A percentile compares a stretch with the other conserved stretches of the same genome.
These are phyloP conservation scores for Diglossa cyanea DNA, from an alignment of 2,797 vertebrate species.

Conservation along the genomic window DNA sequence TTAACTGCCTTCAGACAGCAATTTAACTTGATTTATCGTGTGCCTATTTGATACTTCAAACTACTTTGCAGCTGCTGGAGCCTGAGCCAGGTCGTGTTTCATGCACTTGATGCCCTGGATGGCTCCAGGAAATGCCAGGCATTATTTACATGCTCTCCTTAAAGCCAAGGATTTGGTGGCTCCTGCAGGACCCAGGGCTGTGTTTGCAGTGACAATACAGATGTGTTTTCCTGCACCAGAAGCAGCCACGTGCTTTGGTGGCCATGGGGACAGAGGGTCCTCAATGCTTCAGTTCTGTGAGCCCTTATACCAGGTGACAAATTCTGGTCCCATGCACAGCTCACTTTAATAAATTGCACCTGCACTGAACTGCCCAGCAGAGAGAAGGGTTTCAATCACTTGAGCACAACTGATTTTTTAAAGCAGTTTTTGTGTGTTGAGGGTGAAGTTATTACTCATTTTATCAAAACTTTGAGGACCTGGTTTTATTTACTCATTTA, in stretches of 20 bases:
- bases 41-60: not conserved
- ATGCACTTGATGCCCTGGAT: rapidly evolving
- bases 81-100: rapidly evolving
- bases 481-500: not conserved
- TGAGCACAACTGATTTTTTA: not conserved
- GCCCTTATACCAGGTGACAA: rapidly evolving
- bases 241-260: rapidly evolving
- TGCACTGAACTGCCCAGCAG: not conserved
- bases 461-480: not conserved
- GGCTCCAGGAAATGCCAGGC: not conserved
- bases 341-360: rapidly evolving
- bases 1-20: not conserved
- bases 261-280: not conserved
- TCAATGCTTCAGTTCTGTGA: rapidly evolving
- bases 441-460: not conserved
- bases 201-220: not conserved
- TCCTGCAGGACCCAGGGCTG: not conserved
- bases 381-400: not conserved
- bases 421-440: not conserved
- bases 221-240: rapidly evolving
- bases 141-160: not conserved
- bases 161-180: not conserved
- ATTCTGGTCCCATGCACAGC: not conserved
- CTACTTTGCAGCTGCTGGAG: not conserved
- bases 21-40: not conserved